These are phyloP conservation scores for Leptonema lineaticorne DNA, from an alignment of 1,140 invertebrate genomes.

Conservation along the genomic window DNA sequence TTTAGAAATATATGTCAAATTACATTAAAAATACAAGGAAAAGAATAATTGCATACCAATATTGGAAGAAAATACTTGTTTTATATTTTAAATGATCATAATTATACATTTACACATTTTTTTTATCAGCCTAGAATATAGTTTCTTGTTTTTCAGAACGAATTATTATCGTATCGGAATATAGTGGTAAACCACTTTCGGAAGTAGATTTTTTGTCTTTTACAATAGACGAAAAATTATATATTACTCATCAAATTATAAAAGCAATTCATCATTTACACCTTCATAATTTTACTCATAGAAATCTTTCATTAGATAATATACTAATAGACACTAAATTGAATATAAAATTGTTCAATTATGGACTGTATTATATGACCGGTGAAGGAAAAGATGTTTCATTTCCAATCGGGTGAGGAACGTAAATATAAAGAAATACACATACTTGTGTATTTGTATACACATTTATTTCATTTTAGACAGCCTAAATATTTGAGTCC, in stretches of 20 bases:
- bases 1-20: too few relatives aligned
- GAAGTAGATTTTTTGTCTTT: slow-evolving; percentile 54
- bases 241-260: slow-evolving; percentile 69
- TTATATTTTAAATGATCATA: too few relatives aligned
- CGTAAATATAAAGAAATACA: slow-evolving; percentile 14
- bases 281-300: slow-evolving; percentile 70
- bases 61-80: too few relatives aligned
- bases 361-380: slow-evolving; percentile 91
- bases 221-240: slow-evolving; percentile 57
- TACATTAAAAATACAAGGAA: too few relatives aligned
- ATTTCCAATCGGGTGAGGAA: slow-evolving; percentile 85
- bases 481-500: slow-evolving; percentile 81
- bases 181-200: slow-evolving; percentile 67
- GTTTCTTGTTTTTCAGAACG: slow-evolving; percentile 66
- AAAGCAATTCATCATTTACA: slow-evolving; percentile 76
- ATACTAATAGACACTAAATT: slow-evolving; percentile 74
- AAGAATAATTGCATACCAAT: too few relatives aligned
- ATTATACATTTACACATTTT: too few relatives aligned
- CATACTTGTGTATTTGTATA: neutral
- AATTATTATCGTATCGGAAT: slow-evolving; percentile 86
- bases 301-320: slow-evolving; percentile 81
- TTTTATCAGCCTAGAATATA: too few relatives aligned
- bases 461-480: slow-evolving; percentile 51
- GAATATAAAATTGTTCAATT: slow-evolving; percentile 86
- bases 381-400: slow-evolving; percentile 78